Conservation (phyloP, 2,797 vertebrate species). For the Falco columbarius region DNA sequence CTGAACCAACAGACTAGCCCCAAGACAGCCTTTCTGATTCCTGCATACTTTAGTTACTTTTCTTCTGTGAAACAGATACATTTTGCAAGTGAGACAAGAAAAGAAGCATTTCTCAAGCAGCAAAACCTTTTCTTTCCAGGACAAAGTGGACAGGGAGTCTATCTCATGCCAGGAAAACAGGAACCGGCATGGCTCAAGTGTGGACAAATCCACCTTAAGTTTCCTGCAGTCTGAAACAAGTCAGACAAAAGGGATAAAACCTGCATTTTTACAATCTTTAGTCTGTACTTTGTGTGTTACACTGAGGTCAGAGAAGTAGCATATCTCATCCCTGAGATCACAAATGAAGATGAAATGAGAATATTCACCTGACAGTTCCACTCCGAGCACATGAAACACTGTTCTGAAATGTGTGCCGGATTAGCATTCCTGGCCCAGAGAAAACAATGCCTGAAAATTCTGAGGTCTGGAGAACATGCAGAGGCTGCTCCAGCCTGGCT, state of each 20-base stretch:
- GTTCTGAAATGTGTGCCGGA: neutral
- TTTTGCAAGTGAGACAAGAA: neutral
- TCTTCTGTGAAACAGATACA: neutral
- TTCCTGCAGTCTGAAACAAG: neutral
- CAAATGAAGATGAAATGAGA: conserved; percentile 7
- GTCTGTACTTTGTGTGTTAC: neutral
- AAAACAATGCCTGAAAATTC: neutral
- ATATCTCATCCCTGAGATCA: neutral
- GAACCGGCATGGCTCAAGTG: neutral
- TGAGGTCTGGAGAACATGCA: neutral
- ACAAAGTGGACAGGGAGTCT: neutral
- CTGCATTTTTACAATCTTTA: neutral
- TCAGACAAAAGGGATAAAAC: neutral
- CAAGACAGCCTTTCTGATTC: neutral
- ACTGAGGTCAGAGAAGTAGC: neutral
- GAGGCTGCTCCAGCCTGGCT: neutral
- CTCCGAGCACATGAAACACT: neutral
- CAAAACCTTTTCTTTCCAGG: neutral
- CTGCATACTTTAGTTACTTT: neutral
- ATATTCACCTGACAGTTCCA: neutral
- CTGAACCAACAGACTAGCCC: neutral
- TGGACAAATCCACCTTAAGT: neutral
- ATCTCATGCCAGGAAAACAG: neutral
- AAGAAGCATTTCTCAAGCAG: neutral
- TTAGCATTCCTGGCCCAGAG: neutral